Base-by-base conservation (phyloP, 2,888 invertebrate species). In the Sphaerophoria rueppellii region DNA sequence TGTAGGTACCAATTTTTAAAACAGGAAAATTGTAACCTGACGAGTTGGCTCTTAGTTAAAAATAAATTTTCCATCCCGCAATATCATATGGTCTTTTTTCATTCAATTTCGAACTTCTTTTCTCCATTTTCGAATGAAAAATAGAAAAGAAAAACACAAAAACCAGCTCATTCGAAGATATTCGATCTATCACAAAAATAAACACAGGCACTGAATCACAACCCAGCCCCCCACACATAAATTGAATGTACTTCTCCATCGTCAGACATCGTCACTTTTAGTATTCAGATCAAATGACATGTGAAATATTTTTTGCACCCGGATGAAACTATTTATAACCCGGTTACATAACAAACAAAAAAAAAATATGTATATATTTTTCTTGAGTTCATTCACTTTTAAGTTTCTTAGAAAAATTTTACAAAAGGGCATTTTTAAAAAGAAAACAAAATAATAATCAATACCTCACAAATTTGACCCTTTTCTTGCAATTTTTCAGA, bases 281-380 rank as follows among this genome's bases (percentile, higher is more conserved):
- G 2, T 48, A 14, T 34, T 54, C 60, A 73, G 79, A 82, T 82
- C 82, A 48, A 74, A 82, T 82, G 74, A 74, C 82, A 82, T 70
- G 32, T 48, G 16, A 48, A 54, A 43, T 24, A 37, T 55, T 14
- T 32, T 74, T 60, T 35, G 63, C 67, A 57, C 65, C 74, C 78
- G 78, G 78, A 78, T 57, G 12, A 9, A 69, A 82, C 78, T 82
- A 79, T 82, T 82, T 79, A 70, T 71, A 71, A 6, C 74, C 43
- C 70, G 58, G 48, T 82, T 82, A 79, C 82, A 79, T 82, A 82
- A 82, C 37, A 61, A 12, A 50, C 37, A 11, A 7, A 16, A n/a
- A 12, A 48, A 48, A 12, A 48, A 48, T 48, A 24, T 5, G 16
- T 16, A 58, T 5, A 40, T 14, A 40, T 12, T 4, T 43, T 48